A percentile compares a stretch with the other conserved stretches of the same genome.
Evolutionary conservation across 53 echinoderm and acorn worm genomes (phyloP).

Genomic region (Astropecten irregularis): DNA sequence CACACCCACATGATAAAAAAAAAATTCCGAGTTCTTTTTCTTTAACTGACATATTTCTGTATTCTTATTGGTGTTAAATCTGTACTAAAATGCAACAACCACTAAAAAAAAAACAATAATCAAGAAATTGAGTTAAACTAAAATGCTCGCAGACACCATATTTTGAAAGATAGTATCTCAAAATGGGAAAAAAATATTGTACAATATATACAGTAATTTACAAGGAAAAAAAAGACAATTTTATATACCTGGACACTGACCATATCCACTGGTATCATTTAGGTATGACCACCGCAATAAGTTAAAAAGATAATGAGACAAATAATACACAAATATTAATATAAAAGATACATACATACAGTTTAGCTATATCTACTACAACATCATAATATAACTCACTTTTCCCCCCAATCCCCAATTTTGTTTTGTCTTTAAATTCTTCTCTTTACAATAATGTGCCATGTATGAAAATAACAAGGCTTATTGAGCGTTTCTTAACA

Average conservation of each 20-base stretch:
- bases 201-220: conserved; percentile 54
- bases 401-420: neutral
- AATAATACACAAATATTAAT: conserved; percentile 37
- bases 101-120: neutral
- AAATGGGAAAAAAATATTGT: conserved; percentile 23
- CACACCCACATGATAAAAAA: no score
- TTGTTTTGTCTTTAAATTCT: neutral
- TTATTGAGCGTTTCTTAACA: neutral
- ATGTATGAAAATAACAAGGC: conserved; percentile 55
- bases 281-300: conserved; percentile 48
- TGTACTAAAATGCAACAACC: conserved; percentile 23
- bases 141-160: conserved; percentile 40
- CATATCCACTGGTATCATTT: conserved; percentile 4
- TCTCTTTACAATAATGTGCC: conserved; percentile 37
- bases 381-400: conserved; percentile 11
- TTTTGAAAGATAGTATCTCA: conserved; percentile 53
- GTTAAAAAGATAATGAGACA: conserved; percentile 49
- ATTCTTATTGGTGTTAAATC: no score
- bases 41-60: no score
- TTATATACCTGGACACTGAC: conserved; percentile 21
- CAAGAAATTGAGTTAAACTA: conserved; percentile 22
- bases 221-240: conserved; percentile 2
- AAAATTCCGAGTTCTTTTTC: no score
- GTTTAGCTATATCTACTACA: conserved; percentile 43
- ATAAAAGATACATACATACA: conserved; percentile 60